phyloP scores from a whole-genome alignment of 2,888 invertebrate genomes.

The Parnassius glacialis region DNA sequence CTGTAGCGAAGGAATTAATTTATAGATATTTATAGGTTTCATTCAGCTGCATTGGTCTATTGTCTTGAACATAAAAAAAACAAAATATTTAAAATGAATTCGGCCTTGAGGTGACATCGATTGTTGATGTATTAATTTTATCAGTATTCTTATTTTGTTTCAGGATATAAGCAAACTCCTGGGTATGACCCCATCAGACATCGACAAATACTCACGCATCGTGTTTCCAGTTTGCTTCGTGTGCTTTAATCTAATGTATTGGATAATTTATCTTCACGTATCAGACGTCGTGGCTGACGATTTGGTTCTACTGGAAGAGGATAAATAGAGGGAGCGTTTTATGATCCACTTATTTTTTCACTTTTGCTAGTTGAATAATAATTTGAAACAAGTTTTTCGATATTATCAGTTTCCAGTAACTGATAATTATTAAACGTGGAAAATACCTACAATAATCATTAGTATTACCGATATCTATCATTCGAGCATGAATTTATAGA shows the following conservation, averaged over 20 bases:
- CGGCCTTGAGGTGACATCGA: neutral
- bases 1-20: constrained; percentile 8
- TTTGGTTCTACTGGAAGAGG: constrained; percentile 89
- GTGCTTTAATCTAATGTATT: constrained; percentile 99
- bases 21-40: neutral
- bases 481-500: too few relatives aligned
- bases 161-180: constrained; percentile 94
- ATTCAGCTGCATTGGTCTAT: too few relatives aligned
- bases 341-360: constrained; percentile 68
- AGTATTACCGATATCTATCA: too few relatives aligned
- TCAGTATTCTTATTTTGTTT: constrained; percentile 34
- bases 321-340: constrained; percentile 72
- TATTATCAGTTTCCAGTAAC: neutral
- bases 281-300: constrained; percentile 97
- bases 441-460: too few relatives aligned
- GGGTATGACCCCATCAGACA: constrained; percentile 97
- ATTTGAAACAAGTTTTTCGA: constrained; percentile 54
- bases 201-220: constrained; percentile 99
- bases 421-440: too few relatives aligned
- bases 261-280: constrained; percentile 98
- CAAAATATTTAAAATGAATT: too few relatives aligned
- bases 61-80: too few relatives aligned
- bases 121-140: neutral
- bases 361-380: constrained; percentile 47
- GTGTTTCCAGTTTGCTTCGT: constrained; percentile 99